Conservation (phyloP, 1,140 invertebrate species). For the Grapholita molesta region DNA sequence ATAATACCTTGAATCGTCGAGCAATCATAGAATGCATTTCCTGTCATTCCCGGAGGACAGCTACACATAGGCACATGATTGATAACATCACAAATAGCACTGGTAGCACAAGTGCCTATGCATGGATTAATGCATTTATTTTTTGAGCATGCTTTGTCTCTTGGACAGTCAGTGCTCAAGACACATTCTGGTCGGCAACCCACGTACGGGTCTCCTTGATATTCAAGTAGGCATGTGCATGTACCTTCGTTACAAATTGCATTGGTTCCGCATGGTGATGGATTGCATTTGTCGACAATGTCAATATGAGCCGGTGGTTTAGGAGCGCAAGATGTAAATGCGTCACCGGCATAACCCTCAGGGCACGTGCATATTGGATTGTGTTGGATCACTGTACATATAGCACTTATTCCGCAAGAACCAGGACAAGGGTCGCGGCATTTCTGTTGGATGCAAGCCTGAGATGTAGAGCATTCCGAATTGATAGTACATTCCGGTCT, state of each 20-base stretch:
- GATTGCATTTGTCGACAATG: constrained; percentile 67
- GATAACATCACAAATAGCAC: constrained; percentile 83
- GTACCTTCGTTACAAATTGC: constrained; percentile 80
- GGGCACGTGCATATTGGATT: constrained; percentile 86
- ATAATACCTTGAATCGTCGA: constrained; percentile 55
- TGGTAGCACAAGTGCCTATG: constrained; percentile 82
- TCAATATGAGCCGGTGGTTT: constrained; percentile 68
- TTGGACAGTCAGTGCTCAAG: constrained; percentile 82
- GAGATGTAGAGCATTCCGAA: constrained; percentile 83
- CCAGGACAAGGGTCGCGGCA: constrained; percentile 85
- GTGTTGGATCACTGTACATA: constrained; percentile 86
- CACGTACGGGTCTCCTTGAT: constrained; percentile 83
- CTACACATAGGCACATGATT: constrained; percentile 85
- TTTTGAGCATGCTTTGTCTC: constrained; percentile 82
- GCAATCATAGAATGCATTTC: constrained; percentile 81
- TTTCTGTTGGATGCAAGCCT: constrained; percentile 84
- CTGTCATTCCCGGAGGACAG: constrained; percentile 81
- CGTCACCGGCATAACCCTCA: constrained; percentile 84
- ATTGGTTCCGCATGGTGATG: constrained; percentile 84
- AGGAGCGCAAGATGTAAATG: constrained; percentile 79
- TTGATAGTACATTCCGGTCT: constrained; percentile 86
- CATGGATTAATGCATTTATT: constrained; percentile 87
- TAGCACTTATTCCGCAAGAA: constrained; percentile 82
- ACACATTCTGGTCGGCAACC: constrained; percentile 86
- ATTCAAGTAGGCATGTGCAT: constrained; percentile 83